Evolutionary conservation across 1,140 invertebrate species (phyloP).

Genomic region (Caerostris darwini): DNA sequence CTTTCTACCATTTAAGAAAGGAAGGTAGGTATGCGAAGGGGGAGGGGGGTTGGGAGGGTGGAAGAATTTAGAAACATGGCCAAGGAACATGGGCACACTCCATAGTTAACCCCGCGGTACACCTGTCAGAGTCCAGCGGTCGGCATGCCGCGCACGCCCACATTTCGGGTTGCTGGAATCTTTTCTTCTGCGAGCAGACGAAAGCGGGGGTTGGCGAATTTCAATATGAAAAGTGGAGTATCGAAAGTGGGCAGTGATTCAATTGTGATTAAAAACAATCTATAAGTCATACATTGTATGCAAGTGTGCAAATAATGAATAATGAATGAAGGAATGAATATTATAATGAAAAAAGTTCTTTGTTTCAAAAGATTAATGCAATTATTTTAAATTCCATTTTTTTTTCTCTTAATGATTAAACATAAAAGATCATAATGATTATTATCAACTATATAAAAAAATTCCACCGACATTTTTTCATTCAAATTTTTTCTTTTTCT

Average conservation of each 20-base stretch:
- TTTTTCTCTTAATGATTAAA: too few species aligned
- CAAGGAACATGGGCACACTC: conserved; percentile 73
- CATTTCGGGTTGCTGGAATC: conserved; percentile 61
- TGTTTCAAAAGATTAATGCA: too few species aligned
- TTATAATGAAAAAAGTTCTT: too few species aligned
- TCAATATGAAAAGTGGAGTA: background rate
- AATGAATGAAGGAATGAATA: too few species aligned
- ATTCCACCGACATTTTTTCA: too few species aligned
- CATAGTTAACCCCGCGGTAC: conserved; percentile 76
- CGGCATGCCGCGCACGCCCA: conserved; percentile 70
- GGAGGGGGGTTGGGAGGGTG: background rate
- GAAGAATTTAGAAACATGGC: conserved; percentile 75
- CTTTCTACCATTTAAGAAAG: conserved; percentile 30
- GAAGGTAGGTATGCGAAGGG: background rate
- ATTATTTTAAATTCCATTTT: too few species aligned
- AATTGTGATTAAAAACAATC: too few species aligned
- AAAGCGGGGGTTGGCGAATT: conserved; percentile 56
- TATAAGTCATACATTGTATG: too few species aligned
- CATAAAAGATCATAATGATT: too few species aligned
- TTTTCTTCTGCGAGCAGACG: background rate
- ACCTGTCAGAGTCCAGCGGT: conserved; percentile 76
- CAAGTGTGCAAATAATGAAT: too few species aligned
- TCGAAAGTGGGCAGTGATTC: background rate
- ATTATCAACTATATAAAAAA: too few species aligned
- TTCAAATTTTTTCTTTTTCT: too few species aligned